Conservation (phyloP, 2,797 vertebrate genomes). For the Tinamus major region DNA sequence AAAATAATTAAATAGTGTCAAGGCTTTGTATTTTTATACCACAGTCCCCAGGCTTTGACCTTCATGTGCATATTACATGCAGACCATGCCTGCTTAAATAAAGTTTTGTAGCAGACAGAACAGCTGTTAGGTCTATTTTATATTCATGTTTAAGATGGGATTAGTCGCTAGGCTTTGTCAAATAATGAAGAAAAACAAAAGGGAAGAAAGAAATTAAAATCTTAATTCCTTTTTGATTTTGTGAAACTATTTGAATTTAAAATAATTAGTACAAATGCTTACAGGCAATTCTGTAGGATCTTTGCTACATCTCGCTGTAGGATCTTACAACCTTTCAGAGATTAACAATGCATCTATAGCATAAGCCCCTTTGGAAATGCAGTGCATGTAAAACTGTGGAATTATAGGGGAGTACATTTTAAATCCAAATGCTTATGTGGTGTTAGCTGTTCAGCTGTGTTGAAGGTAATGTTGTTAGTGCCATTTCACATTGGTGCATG, state of each 20-base stretch:
- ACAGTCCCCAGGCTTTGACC: conserved; percentile 19
- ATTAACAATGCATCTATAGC: not conserved
- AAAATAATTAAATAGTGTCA: conserved; percentile 42
- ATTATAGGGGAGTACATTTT: conserved; percentile 4
- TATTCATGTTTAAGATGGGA: conserved; percentile 72
- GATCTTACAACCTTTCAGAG: not conserved
- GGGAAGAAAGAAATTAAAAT: conserved; percentile 61
- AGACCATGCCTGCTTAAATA: conserved; percentile 46
- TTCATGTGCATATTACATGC: conserved; percentile 44
- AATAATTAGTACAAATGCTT: conserved; percentile 50
- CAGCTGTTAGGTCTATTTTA: conserved; percentile 69
- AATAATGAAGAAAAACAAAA: conserved; percentile 68
- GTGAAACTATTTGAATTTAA: conserved; percentile 58
- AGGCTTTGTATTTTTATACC: conserved; percentile 27
- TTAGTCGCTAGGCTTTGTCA: conserved; percentile 68
- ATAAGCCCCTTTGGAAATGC: not conserved
- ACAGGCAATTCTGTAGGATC: conserved; percentile 41
- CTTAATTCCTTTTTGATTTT: conserved; percentile 57
- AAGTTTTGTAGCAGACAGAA: conserved; percentile 65
- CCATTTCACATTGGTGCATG: rapidly evolving
- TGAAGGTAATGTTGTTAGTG: not conserved
- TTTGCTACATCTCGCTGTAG: not conserved
- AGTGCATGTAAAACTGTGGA: rapidly evolving
- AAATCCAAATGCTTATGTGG: not conserved
- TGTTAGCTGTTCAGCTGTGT: not conserved